Base-by-base conservation (phyloP, 2,888 invertebrate species). In the Dicycla oo region DNA sequence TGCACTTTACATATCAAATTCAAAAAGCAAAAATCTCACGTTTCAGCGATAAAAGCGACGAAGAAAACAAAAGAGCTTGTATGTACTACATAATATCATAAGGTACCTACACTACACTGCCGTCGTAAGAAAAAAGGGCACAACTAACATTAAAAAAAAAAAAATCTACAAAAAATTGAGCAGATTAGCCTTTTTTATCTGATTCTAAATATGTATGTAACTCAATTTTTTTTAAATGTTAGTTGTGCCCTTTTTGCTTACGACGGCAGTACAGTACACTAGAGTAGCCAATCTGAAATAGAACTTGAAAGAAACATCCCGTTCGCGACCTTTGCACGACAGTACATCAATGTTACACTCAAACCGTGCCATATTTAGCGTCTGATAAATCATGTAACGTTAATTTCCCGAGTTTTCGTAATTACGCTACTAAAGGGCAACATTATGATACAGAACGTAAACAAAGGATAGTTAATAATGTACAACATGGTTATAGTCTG, bases 301-400 rank as follows among this genome's bases (percentile, higher is more conserved):
- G 47, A 75, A 65, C 68, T 80, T 58, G 34, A 64, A 65, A 61
- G 64, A 69, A 83, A 58, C 60, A 66, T 66, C 23, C 57, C 34
- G 30, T 69, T 43, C 11, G 53, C 38, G 20, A 78, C 76, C 43
- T 73, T 83, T 56, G 45, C 57, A n/a, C 65, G 38, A 67, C 72
- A 70, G 70, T 75, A 75, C 68, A 76, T 80, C 63, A 75, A 84
- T 60, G 30, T 56, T 71, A 30, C 69, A 69, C 73, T 73, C 58
- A 70, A 76, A 85, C 67, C 68, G 62, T 56, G 60, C 69, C 65
- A 77, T 69, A 73, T 75, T 78, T 77, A 69, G 53, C 60, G 66
- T 64, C 67, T 75, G 64, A 83, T 85, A 71, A 84, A 83, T 82
- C 78, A 84, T 83, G 74, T 64, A 83, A 73, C 61, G 47, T 77